phyloP scores from a whole-genome alignment of 2,888 invertebrate species.

The Poecilobothrus nobilitatus region DNA sequence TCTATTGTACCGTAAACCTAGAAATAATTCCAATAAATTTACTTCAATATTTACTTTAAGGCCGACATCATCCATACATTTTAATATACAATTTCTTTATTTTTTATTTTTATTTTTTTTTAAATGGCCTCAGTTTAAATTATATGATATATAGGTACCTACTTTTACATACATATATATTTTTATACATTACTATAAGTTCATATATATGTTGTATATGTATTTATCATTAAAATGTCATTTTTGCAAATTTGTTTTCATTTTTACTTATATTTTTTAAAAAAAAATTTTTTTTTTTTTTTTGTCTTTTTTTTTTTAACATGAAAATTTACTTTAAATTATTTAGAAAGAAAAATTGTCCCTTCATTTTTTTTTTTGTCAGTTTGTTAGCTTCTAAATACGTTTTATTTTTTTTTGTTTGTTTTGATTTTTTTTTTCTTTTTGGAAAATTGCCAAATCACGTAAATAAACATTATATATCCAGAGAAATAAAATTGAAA shows the following conservation, averaged over 20 bases:
- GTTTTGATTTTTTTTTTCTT: not conserved
- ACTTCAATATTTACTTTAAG: too few relatives aligned
- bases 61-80: too few relatives aligned
- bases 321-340: slow-evolving; percentile 6
- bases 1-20: too few relatives aligned
- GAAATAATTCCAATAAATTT: too few relatives aligned
- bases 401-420: not conserved
- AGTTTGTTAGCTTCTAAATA: not conserved
- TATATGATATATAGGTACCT: too few relatives aligned
- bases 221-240: not conserved
- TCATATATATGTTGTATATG: too few relatives aligned
- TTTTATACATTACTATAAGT: not conserved
- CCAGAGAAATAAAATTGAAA: not conserved
- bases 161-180: too few relatives aligned
- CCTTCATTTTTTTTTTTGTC: not conserved
- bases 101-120: too few relatives aligned
- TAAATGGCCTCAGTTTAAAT: too few relatives aligned
- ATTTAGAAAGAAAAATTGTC: not conserved
- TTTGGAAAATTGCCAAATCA: not conserved
- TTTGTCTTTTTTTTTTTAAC: not conserved
- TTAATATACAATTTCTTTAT: too few relatives aligned
- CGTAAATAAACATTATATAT: not conserved
- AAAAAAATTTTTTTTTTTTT: not conserved
- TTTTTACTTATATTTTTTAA: too few relatives aligned
- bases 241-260: not conserved